phyloP scores from a whole-genome alignment of 2,797 vertebrate genomes.

The Anolis apletophallus region DNA sequence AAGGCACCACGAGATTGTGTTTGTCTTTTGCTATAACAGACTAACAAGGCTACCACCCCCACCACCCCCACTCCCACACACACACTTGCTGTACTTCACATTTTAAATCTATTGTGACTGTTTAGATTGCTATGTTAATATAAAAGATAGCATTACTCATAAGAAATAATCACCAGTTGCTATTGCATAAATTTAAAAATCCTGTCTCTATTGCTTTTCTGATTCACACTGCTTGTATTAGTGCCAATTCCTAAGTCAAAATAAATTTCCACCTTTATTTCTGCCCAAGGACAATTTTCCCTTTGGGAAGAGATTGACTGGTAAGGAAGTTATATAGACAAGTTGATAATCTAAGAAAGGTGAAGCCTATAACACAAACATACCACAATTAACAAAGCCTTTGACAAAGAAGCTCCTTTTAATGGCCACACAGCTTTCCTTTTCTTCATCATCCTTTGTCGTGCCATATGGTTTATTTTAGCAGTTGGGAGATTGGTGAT shows the following conservation, averaged over 20 bases:
- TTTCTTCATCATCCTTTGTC: too few species aligned
- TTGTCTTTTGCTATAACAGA: too few species aligned
- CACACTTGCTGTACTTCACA: too few species aligned
- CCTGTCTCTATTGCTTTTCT: background rate
- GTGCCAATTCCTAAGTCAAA: background rate
- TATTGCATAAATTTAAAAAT: background rate
- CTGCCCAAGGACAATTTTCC: background rate
- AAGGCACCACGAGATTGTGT: too few species aligned
- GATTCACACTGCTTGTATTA: background rate
- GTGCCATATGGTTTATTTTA: too few species aligned
- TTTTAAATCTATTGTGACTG: background rate
- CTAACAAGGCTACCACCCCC: too few species aligned
- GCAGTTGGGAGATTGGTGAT: too few species aligned
- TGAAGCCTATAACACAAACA: too few species aligned
- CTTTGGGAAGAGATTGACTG: background rate
- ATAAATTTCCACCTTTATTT: background rate
- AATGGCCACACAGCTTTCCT: too few species aligned
- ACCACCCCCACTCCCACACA: too few species aligned
- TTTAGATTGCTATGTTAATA: background rate
- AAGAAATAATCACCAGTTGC: background rate
- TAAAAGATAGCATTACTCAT: background rate
- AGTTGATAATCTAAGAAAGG: background rate
- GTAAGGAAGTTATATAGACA: background rate
- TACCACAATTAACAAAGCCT: too few species aligned
- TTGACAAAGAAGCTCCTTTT: too few species aligned